Evolutionary conservation across 1,140 invertebrate genomes (phyloP), one percentile per base, ranked within the genome.

Genomic region (Drosophila parvula): DNA sequence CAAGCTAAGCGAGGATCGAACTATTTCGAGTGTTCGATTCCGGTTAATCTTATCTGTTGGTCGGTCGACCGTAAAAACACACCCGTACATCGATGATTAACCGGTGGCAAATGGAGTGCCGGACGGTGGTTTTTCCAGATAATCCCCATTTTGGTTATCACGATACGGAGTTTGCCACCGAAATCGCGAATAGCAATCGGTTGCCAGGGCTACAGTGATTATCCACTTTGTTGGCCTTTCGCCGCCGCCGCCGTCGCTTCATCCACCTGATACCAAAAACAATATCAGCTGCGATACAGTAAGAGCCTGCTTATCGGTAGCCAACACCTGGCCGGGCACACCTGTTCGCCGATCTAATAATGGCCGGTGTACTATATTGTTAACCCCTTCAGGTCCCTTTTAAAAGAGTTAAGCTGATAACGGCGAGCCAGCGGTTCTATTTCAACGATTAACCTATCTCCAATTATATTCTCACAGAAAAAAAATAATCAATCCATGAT

Each of bases 291-390:
- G 56, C 32, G 55, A 65, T 40, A 47, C 44, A 65, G 43, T 48
- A 76, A 78, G 51, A 59, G 32, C 28, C 8, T 18, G 44, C 67
- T 80, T 86, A 88, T 86, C 83, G 45, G 43, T 62, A 48, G 73
- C 57, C 59, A 51, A 83, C 83, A 86, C 83, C 83, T 86, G 83
- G 64, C 71, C 45, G 18, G 68, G 68, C 51, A 82, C 83, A 86
- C 83, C 83, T 86, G 83, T 74, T 88, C 41, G 36, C 12, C 16
- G 44, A 36, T 61, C 77, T 85, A 85, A 76, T 71, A 63, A 63
- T 40, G 50, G 12, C 16, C 18, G 10, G 44, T 62, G 77, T 69
- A 69, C 45, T 83, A 79, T 79, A 86, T 53, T 73, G 44, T 86
- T 81, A 78, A 70, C 61, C 78, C 70, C 67, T 58, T 71, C 53